Base-by-base conservation (phyloP, 2,888 invertebrate species). In the Monopis laevigella region DNA sequence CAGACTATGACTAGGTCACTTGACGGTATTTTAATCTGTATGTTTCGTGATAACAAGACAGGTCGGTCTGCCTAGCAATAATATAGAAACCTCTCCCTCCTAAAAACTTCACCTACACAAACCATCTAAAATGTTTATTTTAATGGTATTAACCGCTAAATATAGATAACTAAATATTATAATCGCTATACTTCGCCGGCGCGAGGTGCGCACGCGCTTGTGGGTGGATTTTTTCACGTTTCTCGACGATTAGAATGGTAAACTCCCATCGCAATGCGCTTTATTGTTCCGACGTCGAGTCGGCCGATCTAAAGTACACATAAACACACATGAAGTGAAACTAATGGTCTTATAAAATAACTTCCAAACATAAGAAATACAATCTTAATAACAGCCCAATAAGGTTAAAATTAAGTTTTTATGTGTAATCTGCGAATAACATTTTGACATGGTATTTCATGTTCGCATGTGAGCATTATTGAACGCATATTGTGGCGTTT, bases 171-270 rank as follows among this genome's bases (percentile, higher is more conserved):
- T 54, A 48, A 47, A 53, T 50, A 52, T n/a, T 56, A 56, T 52
- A 47, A 56, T 56, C 55, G 46, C 48, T 55, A 58, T 64, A 59
- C 62, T 56, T 53, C 50, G 55, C 51, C 50, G 52, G 18, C 18
- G 30, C 49, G 52, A 52, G 48, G 50, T 45, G 62, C 65, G 71
- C 77, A 71, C 72, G 74, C 70, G 74, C 64, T 48, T 54, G 65
- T 73, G 72, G 74, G 74, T 66, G 75, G 62, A 73, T 70, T 72
- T 70, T 71, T 75, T 75, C 73, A 75, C 74, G 77, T 71, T 74
- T 72, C 66, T 62, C 56, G 44, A 54, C 68, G 69, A 73, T 72
- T 73, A 72, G 68, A 59, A 62, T 62, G 59, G 59, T 57, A 56
- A 58, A 67, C 65, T 66, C 64, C 61, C 64, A 65, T 65, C 53